Conservation (phyloP, 2,113 vertebrate genomes). For the Panthera uncia region DNA sequence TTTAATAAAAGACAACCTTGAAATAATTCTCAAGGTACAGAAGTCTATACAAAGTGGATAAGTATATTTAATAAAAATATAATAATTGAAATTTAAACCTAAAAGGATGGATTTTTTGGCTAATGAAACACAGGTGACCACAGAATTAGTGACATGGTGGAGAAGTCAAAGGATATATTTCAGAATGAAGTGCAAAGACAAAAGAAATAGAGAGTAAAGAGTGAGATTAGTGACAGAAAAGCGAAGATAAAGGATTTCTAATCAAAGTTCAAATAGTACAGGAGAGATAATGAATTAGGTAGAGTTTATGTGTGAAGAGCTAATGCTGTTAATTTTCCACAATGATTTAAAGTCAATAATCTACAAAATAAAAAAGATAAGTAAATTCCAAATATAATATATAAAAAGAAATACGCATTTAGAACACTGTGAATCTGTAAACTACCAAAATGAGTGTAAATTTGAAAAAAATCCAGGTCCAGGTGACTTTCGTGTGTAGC, state of each 20-base stretch:
- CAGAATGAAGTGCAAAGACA: neutral
- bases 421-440: neutral
- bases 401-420: neutral
- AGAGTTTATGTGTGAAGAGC: neutral
- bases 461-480: neutral
- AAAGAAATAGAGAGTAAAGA: neutral
- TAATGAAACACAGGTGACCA: neutral
- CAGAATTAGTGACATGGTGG: neutral
- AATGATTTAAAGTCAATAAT: neutral
- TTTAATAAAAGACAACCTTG: neutral
- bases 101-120: neutral
- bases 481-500: neutral
- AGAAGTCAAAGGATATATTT: neutral
- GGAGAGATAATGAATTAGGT: neutral
- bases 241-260: neutral
- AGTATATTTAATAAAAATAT: neutral
- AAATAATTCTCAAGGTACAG: neutral
- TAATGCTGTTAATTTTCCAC: neutral
- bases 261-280: neutral
- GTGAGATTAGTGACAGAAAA: neutral
- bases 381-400: neutral
- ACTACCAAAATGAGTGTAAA: neutral
- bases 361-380: neutral
- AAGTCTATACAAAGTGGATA: neutral
- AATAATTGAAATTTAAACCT: neutral